Conservation (phyloP, 2,888 invertebrate genomes). For the Spisula solida region DNA sequence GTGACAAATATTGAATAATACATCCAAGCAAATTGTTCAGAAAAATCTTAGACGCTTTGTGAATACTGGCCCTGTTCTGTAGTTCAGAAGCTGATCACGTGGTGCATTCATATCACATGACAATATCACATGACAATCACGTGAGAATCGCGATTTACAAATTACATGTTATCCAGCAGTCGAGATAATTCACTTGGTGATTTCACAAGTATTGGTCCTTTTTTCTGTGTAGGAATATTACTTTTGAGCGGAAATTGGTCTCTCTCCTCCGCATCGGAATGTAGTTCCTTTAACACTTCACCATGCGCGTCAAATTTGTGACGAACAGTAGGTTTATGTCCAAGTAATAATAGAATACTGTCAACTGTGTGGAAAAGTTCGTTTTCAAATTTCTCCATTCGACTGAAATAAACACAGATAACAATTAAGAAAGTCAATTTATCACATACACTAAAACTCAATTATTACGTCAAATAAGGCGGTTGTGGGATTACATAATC, state of each 20-base stretch:
- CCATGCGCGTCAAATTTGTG: background rate
- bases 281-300: background rate
- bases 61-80: background rate
- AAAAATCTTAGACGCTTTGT: background rate
- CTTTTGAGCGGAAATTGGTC: conserved; percentile 20
- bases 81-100: background rate
- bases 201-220: conserved; percentile 75
- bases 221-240: conserved; percentile 55
- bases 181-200: conserved; percentile 78
- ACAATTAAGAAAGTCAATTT: too few species aligned
- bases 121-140: background rate
- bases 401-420: conserved; percentile 79
- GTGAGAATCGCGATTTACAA: background rate
- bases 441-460: too few species aligned
- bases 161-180: conserved; percentile 74
- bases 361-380: conserved; percentile 86
- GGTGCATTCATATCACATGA: too few species aligned
- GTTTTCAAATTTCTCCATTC: conserved; percentile 86
- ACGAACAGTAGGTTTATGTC: conserved; percentile 80
- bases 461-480: too few species aligned
- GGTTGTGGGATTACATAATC: too few species aligned
- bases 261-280: conserved; percentile 23
- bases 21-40: too few species aligned
- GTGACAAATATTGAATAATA: too few species aligned
- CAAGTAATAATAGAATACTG: conserved; percentile 85